phyloP scores from a whole-genome alignment of 2,113 vertebrate species.

The Sorex araneus region DNA sequence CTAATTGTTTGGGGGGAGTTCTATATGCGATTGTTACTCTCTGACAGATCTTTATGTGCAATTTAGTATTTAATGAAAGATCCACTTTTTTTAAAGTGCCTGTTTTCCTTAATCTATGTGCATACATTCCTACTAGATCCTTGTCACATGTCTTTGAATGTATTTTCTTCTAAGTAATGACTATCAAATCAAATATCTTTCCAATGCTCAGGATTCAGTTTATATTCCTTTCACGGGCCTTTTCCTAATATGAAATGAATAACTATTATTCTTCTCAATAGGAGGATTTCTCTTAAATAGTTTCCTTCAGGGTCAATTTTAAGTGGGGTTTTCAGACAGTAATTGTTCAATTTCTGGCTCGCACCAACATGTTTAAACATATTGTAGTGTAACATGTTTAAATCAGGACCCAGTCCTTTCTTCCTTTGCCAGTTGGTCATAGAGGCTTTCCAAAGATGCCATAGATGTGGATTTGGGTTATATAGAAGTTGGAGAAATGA shows the following conservation, averaged over 20 bases:
- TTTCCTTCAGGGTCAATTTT: background rate
- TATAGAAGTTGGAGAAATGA: background rate
- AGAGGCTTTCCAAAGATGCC: background rate
- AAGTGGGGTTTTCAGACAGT: background rate
- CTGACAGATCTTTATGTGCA: background rate
- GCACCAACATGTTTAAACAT: background rate
- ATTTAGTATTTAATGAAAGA: background rate
- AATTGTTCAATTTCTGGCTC: background rate
- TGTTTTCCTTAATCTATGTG: background rate
- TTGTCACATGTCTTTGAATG: background rate
- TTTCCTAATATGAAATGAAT: background rate
- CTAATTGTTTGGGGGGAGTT: background rate
- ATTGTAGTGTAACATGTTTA: background rate
- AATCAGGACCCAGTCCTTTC: background rate
- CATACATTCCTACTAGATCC: background rate
- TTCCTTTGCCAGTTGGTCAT: background rate
- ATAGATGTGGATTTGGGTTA: background rate
- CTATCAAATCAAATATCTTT: background rate
- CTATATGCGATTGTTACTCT: background rate
- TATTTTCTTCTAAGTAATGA: background rate
- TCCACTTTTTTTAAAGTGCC: no score
- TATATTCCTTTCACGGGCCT: background rate
- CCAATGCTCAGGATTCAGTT: background rate
- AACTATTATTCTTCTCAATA: background rate
- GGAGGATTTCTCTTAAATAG: constrained; percentile 23